Percentiles rank a stretch among this genome's conserved stretches.
phyloP scores from a whole-genome alignment of 2,888 invertebrate genomes.

The Cosmopolites sordidus region DNA sequence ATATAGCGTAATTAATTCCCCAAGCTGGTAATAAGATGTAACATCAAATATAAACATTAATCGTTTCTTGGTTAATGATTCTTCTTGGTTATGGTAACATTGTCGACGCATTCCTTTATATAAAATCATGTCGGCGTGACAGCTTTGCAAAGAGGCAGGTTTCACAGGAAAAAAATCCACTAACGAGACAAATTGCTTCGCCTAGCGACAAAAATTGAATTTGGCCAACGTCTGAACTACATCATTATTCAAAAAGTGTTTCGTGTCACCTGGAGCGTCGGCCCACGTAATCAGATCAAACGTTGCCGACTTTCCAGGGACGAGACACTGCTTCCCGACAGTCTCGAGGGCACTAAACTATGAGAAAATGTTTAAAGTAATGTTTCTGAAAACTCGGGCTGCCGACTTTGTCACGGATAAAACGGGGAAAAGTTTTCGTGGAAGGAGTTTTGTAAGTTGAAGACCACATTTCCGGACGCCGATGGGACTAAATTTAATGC shows the following conservation, averaged over 20 bases:
- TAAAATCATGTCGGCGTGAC: not conserved
- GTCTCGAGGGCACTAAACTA: conserved; percentile 18
- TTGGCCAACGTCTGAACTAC: conserved; percentile 21
- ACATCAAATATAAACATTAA: too few relatives aligned
- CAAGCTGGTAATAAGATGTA: too few relatives aligned
- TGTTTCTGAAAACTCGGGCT: conserved; percentile 15
- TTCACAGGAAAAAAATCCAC: conserved; percentile 7
- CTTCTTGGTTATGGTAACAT: too few relatives aligned
- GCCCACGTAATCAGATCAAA: conserved; percentile 26
- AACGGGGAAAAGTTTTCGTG: not conserved
- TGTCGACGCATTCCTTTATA: not conserved
- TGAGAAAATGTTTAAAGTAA: conserved; percentile 20
- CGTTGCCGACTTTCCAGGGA: conserved; percentile 15
- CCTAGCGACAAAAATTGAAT: conserved; percentile 26
- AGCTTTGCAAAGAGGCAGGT: not conserved
- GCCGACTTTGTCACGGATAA: conserved; percentile 9
- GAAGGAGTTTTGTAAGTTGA: not conserved
- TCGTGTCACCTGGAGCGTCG: conserved; percentile 24
- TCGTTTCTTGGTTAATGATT: too few relatives aligned
- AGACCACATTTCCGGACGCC: not conserved
- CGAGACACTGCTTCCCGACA: conserved; percentile 11
- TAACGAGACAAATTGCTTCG: conserved; percentile 24
- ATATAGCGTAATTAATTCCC: too few relatives aligned
- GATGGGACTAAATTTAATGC: too few relatives aligned
- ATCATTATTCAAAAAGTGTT: conserved; percentile 28